Percentiles rank a stretch among this genome's conserved stretches.
Evolutionary conservation across 2,797 vertebrate species (phyloP).

Genomic region (Decapterus maruadsi): DNA sequence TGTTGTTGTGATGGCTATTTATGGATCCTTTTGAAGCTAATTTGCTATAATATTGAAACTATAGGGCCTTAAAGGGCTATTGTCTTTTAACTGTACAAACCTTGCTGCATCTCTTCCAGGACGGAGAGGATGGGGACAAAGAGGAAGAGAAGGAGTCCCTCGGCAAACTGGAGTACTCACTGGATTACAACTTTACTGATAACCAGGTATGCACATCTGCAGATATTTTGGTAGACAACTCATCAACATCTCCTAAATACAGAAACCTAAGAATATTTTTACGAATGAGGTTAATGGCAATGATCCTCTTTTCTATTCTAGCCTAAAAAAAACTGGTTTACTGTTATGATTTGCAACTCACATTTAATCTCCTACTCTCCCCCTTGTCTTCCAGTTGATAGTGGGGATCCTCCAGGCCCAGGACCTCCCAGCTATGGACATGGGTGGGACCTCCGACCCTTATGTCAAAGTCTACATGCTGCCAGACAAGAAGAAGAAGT

Average conservation of each 20-base stretch:
- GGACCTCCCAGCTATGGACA: slow-evolving; percentile 91
- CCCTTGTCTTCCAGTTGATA: slow-evolving; percentile 81
- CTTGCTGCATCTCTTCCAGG: slow-evolving; percentile 66
- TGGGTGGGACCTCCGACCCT: slow-evolving; percentile 92
- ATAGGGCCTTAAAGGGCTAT: neutral
- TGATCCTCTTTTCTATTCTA: neutral
- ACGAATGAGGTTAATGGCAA: neutral
- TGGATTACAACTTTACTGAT: slow-evolving; percentile 93
- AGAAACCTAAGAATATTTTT: neutral
- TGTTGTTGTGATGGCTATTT: too few relatives aligned
- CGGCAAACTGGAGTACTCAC: slow-evolving; percentile 90
- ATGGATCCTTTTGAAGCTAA: too few relatives aligned
- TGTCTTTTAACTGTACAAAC: neutral
- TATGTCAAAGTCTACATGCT: slow-evolving; percentile 93
- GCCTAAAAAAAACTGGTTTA: neutral
- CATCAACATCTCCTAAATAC: neutral
- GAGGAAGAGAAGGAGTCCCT: slow-evolving; percentile 85
- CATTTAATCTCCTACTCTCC: neutral
- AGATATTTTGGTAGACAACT: neutral
- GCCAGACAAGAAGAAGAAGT: slow-evolving; percentile 93
- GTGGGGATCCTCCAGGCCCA: slow-evolving; percentile 92
- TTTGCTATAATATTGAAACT: neutral
- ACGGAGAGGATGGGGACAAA: slow-evolving; percentile 80
- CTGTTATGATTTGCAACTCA: neutral
- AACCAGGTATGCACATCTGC: slow-evolving; percentile 83